Percentiles rank a stretch among this genome's conserved stretches.
Conservation (phyloP, 2,888 invertebrate species). For the Seladonia tumulorum region DNA sequence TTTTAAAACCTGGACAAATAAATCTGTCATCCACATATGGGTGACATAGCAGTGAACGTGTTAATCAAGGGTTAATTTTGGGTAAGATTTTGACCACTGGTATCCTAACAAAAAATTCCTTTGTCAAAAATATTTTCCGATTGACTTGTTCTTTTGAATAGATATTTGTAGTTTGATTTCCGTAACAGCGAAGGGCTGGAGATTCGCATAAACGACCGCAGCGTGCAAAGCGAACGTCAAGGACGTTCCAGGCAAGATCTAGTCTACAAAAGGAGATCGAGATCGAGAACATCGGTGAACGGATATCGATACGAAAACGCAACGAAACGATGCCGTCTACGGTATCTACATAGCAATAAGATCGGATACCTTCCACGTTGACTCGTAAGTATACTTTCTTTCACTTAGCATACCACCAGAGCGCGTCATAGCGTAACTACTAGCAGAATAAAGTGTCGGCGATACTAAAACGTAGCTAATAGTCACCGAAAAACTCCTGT, state of each 20-base stretch:
- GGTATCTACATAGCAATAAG: neutral
- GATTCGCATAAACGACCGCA: neutral
- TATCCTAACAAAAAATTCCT: too few species aligned
- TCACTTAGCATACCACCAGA: slow-evolving; percentile 57
- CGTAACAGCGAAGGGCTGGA: too few species aligned
- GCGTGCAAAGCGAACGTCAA: neutral
- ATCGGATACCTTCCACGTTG: slow-evolving; percentile 43
- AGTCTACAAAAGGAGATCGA: neutral
- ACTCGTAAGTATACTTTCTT: slow-evolving; percentile 43
- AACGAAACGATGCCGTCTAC: slow-evolving; percentile 17
- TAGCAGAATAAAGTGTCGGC: slow-evolving; percentile 62
- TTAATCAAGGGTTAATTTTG: too few species aligned
- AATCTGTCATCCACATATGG: too few species aligned
- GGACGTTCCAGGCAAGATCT: too few species aligned
- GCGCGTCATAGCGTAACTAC: slow-evolving; percentile 58
- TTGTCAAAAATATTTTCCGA: too few species aligned
- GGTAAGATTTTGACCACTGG: too few species aligned
- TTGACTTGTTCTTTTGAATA: too few species aligned
- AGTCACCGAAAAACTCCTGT: slow-evolving; percentile 88
- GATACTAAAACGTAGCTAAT: slow-evolving; percentile 81
- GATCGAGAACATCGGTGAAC: neutral
- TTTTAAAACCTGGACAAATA: too few species aligned
- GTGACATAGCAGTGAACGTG: too few species aligned
- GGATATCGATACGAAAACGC: slow-evolving; percentile 25
- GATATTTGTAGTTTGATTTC: too few species aligned